Evolutionary conservation across 2,888 invertebrate genomes (phyloP).

Genomic region (Rhopalosiphum nymphaeae): DNA sequence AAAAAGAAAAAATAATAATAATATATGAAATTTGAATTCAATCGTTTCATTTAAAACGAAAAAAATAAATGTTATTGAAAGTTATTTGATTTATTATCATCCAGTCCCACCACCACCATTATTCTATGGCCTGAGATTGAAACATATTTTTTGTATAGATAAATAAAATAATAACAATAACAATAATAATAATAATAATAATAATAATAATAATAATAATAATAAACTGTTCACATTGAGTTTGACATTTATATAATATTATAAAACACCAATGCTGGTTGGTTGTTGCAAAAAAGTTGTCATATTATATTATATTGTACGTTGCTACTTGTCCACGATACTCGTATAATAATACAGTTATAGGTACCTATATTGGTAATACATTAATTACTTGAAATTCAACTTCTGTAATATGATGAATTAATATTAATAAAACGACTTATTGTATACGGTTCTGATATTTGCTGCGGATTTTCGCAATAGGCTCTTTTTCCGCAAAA

Average conservation of each 20-base stretch:
- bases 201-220: background rate
- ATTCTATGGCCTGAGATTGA: background rate
- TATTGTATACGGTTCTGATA: background rate
- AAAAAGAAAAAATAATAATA: no score
- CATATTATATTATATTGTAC: background rate
- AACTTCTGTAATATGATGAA: background rate
- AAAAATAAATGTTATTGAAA: background rate
- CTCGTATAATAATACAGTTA: background rate
- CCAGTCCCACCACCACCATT: background rate
- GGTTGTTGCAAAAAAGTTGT: background rate
- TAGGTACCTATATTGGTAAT: background rate
- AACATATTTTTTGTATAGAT: background rate
- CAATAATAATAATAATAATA: background rate
- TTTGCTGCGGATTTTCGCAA: background rate
- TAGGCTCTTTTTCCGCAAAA: background rate
- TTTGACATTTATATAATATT: background rate
- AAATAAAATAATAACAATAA: background rate
- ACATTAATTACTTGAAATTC: background rate
- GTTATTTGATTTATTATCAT: background rate
- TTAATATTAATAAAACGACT: background rate
- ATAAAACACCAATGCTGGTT: background rate
- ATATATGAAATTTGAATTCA: background rate
- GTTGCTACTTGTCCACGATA: background rate
- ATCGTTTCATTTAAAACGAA: background rate
- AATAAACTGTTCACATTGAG: background rate